These are phyloP conservation scores for Crenichthys baileyi DNA, from an alignment of 2,797 vertebrate genomes.

Conservation along the genomic window DNA sequence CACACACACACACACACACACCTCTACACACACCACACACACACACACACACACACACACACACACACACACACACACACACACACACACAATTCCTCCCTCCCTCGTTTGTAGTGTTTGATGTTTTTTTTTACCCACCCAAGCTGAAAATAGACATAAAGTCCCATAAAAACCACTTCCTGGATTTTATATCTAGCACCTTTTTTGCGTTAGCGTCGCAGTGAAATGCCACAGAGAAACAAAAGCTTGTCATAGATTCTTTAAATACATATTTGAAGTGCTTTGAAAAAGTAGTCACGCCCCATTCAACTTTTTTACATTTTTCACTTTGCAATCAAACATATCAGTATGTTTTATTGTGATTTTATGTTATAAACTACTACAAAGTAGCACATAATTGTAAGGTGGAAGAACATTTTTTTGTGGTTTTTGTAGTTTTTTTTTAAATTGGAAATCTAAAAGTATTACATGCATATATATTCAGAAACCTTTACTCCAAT, in stretches of 20 bases:
- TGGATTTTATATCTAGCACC: not conserved
- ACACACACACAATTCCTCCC: not conserved
- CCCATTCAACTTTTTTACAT: not conserved
- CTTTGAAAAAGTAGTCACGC: not conserved
- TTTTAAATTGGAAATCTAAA: no score
- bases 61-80: not conserved
- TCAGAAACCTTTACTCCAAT: no score
- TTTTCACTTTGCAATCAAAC: not conserved
- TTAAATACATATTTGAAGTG: not conserved
- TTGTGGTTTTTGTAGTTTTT: no score
- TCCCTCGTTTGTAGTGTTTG: slow-evolving; percentile 13
- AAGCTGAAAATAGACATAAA: slow-evolving; percentile 21
- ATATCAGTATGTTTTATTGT: no score
- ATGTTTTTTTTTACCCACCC: not conserved
- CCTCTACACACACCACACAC: no score
- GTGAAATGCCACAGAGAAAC: not conserved
- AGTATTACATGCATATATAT: no score
- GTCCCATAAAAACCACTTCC: not conserved
- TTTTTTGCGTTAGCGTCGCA: slow-evolving; percentile 8
- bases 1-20: slow-evolving; percentile 21
- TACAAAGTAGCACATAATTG: no score
- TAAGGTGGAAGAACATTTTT: no score
- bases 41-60: not conserved
- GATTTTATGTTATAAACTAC: no score
- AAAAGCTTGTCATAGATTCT: not conserved